Percentiles rank a stretch among this genome's conserved stretches.
Evolutionary conservation across 2,113 vertebrate species (phyloP).

Genomic region (Melospiza georgiana): DNA sequence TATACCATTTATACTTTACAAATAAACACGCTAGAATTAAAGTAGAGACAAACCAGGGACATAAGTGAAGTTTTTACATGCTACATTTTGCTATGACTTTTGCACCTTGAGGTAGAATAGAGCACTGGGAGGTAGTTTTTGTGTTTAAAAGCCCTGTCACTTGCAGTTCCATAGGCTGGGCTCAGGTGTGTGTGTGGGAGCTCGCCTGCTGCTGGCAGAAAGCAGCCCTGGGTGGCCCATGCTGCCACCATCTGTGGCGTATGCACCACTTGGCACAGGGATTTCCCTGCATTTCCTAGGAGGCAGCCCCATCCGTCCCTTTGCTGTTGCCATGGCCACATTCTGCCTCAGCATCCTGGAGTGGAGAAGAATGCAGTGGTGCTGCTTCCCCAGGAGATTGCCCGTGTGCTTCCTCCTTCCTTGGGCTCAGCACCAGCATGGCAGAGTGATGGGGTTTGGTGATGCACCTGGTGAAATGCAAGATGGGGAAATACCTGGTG

Average conservation of each 20-base stretch:
- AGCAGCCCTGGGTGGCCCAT: neutral
- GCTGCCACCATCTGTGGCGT: conserved; percentile 28
- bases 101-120: neutral
- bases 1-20: neutral
- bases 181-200: neutral
- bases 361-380: neutral
- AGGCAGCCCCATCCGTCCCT: conserved; percentile 5
- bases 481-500: neutral
- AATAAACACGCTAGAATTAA: neutral
- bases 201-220: conserved; percentile 25
- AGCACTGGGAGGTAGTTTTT: neutral
- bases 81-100: neutral
- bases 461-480: neutral
- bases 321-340: conserved; percentile 49
- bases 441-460: neutral
- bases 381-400: neutral
- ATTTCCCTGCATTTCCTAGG: neutral
- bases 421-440: neutral
- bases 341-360: neutral
- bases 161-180: neutral
- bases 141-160: neutral
- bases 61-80: neutral
- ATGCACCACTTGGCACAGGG: neutral
- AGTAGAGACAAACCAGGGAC: neutral
- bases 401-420: neutral